Base-by-base conservation (phyloP, 2,888 invertebrate species). In the Gymnocheta viridis region DNA sequence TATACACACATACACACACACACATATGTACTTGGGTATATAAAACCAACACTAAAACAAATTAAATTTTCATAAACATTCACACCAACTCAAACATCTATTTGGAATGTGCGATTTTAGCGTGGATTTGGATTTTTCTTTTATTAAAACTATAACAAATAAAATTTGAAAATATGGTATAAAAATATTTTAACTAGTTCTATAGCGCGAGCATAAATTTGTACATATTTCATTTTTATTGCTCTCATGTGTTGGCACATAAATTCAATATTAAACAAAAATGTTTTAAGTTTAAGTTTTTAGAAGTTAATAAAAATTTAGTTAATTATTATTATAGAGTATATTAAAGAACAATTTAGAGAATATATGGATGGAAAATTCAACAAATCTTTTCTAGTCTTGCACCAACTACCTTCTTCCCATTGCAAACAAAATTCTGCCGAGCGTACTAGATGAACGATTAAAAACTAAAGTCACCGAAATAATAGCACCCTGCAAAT, bases 221-320 rank as follows among this genome's bases (percentile, higher is more conserved):
- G 4, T 35, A 10, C 49, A 73, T 81, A 74, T 51, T 81, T 84
- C 84, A 84, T 84, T 77, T 84, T 84, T 84, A 84, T 84, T 84
- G 66, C 72, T 62, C 84, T 81, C 84, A 77, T 84, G 84, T 81
- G 84, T 84, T 84, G 84, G 80, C 80, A 77, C 84, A 77, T 84
- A 84, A 84, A 81, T 80, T 77, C 47, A 84, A 84, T 77, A 3
- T 32, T 35, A 10, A 27, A 49, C 19, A 29, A 1, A 10, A 67
- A 51, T n/a, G n/a, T n/a, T n/a, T n/a, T n/a, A 81, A 69, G 19
- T 74, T 10, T n/a, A 24, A 17, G 2, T 49, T 70, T 47, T 19
- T 14, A 3, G 14, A 62, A 78, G 41, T 70, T 62, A 78, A 51
- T 70, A 70, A 73, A 80, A 73, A 64, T 44, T 29, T 9, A 54